These are phyloP conservation scores for Parasteatoda lunata DNA, from an alignment of 2,888 invertebrate species.

Conservation along the genomic window DNA sequence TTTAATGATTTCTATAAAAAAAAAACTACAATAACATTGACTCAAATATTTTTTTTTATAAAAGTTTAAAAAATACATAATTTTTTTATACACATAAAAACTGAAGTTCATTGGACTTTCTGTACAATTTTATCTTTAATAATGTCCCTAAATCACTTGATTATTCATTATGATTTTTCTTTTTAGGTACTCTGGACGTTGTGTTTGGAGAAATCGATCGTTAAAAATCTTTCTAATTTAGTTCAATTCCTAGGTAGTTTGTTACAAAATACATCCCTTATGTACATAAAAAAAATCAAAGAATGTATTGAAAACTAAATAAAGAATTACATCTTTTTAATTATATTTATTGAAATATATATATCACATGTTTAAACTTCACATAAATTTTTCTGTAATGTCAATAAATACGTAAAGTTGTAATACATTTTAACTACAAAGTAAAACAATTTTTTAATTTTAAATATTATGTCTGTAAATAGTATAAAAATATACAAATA, in stretches of 20 bases:
- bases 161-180: conserved; percentile 11
- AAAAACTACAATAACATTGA: too few relatives aligned
- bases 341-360: conserved; percentile 3
- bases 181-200: conserved; percentile 83
- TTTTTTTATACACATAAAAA: too few relatives aligned
- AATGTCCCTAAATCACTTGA: background rate
- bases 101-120: too few relatives aligned
- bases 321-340: background rate
- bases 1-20: too few relatives aligned
- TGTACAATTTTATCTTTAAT: too few relatives aligned
- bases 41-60: too few relatives aligned
- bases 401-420: too few relatives aligned
- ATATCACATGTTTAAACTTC: background rate
- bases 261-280: background rate
- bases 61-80: too few relatives aligned
- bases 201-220: conserved; percentile 95
- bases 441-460: background rate
- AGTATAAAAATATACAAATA: too few relatives aligned
- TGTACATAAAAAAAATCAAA: background rate
- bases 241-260: background rate
- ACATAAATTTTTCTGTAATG: too few relatives aligned
- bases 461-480: too few relatives aligned
- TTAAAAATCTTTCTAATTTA: conserved; percentile 73
- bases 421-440: background rate
- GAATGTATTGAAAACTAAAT: background rate